Conservation (phyloP, 1,140 invertebrate species). For the Brachionus rubens region DNA sequence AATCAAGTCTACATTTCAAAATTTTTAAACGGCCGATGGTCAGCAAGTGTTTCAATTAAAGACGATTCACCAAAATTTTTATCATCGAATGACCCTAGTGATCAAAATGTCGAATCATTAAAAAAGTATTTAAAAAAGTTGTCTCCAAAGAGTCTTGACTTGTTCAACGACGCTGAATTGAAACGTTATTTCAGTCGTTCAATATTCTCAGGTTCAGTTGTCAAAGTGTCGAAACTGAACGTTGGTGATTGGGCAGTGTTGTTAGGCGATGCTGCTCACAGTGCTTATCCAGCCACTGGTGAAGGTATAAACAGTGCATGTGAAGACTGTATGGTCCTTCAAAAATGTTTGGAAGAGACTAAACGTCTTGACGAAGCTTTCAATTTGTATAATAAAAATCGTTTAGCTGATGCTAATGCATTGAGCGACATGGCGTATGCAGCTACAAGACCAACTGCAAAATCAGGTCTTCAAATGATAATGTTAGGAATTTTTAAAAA, state of each 20-base stretch:
- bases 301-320: background rate
- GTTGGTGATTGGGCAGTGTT: background rate
- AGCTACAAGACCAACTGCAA: background rate
- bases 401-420: slow-evolving; percentile 4
- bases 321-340: background rate
- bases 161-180: background rate
- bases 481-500: slow-evolving; percentile 20
- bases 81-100: background rate
- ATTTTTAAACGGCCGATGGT: slow-evolving; percentile 7
- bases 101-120: background rate
- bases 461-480: background rate
- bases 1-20: slow-evolving; percentile 24
- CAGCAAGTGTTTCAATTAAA: background rate
- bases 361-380: background rate
- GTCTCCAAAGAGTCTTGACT: background rate
- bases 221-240: background rate
- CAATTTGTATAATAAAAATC: background rate
- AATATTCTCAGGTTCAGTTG: background rate
- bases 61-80: background rate
- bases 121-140: slow-evolving; percentile 17
- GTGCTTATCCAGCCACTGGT: background rate
- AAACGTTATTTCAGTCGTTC: background rate
- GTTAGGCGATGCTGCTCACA: background rate
- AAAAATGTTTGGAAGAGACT: background rate
- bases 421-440: slow-evolving; percentile 17